Percentiles rank a stretch among this genome's conserved stretches.
phyloP scores from a whole-genome alignment of 2,797 vertebrate genomes.

The Mus minutoides region DNA sequence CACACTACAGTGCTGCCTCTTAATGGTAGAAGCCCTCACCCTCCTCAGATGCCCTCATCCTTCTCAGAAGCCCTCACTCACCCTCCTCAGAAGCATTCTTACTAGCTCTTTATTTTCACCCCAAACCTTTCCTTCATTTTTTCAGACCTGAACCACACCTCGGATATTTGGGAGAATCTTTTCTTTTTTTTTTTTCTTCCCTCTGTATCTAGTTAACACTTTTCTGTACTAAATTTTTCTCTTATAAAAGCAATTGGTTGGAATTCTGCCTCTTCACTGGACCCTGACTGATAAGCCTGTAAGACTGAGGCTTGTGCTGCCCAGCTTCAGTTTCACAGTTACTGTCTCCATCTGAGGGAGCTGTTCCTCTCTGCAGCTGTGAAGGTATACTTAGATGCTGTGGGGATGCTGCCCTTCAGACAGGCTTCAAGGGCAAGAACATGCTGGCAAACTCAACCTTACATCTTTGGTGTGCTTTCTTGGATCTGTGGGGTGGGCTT shows the following conservation, averaged over 20 bases:
- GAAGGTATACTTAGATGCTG: fast-evolving
- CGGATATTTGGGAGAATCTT: neutral
- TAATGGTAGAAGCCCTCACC: neutral
- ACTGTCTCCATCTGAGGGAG: neutral
- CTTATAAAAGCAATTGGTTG: neutral
- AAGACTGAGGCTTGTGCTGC: neutral
- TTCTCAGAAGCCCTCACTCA: neutral
- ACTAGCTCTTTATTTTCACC: neutral
- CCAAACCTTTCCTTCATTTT: neutral
- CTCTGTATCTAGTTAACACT: neutral
- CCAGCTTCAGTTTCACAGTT: neutral
- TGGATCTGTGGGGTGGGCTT: neutral
- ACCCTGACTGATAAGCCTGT: neutral
- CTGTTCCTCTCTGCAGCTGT: neutral
- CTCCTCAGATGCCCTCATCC: neutral
- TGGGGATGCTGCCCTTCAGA: neutral
- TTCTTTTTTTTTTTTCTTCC: neutral
- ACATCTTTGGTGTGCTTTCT: neutral
- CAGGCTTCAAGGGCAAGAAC: neutral
- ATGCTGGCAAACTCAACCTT: neutral
- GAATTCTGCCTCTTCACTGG: neutral
- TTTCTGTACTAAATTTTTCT: slow-evolving; percentile 27
- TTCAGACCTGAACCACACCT: neutral
- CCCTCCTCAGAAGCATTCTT: neutral
- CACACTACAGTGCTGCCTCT: neutral